Percentiles rank a stretch among this genome's conserved stretches.
Evolutionary conservation across 2,797 vertebrate genomes (phyloP).

Genomic region (Coccyzus lansbergi): DNA sequence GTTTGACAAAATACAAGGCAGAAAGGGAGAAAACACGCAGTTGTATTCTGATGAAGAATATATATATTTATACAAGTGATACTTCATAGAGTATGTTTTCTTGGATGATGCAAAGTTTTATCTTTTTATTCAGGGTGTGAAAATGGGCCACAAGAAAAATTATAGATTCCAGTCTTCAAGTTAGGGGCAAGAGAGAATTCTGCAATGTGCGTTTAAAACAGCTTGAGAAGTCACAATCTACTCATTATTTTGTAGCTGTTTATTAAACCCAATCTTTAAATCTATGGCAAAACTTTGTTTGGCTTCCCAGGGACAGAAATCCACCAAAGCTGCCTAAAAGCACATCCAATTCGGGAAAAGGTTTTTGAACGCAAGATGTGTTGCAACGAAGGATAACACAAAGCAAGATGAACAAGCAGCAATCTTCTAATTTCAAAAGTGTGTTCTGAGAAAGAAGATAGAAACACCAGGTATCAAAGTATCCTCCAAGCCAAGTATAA

Average conservation of each 20-base stretch:
- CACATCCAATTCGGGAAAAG: not conserved
- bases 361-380: not conserved
- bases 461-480: not conserved
- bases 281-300: not conserved
- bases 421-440: not conserved
- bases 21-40: constrained; percentile 37
- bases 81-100: not conserved
- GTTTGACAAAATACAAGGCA: constrained; percentile 3
- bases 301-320: not conserved
- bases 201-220: not conserved
- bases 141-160: not conserved
- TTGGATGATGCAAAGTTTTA: constrained; percentile 17
- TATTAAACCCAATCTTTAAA: not conserved
- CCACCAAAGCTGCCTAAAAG: not conserved
- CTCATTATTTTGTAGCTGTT: not conserved
- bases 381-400: not conserved
- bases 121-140: not conserved
- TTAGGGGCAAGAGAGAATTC: not conserved
- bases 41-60: not conserved
- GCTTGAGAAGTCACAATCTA: not conserved
- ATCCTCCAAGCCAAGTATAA: not conserved
- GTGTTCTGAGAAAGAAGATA: not conserved
- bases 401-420: not conserved
- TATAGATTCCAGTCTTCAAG: not conserved
- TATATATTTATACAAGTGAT: not conserved